phyloP scores from a whole-genome alignment of 2,113 vertebrate species.

The Scortum barcoo region DNA sequence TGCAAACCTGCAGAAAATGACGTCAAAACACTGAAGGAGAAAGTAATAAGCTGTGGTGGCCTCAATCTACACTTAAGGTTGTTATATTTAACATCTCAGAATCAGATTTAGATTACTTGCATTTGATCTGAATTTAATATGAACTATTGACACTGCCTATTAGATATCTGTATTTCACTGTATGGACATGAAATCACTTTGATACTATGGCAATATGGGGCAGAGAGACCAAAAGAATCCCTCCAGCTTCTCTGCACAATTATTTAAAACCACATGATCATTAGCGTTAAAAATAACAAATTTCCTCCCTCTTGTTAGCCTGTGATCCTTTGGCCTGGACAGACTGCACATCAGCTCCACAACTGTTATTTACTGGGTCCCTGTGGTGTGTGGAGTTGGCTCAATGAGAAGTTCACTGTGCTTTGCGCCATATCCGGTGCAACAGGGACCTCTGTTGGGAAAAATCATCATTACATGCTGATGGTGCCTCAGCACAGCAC shows the following conservation, averaged over 20 bases:
- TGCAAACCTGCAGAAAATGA: constrained; percentile 1
- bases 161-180: neutral
- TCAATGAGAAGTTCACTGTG: neutral
- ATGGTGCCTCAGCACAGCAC: neutral
- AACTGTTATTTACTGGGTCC: constrained; percentile 2
- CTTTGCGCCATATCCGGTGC: constrained; percentile 4
- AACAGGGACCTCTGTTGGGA: constrained; percentile 78
- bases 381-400: constrained; percentile 3
- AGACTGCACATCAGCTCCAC: neutral
- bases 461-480: constrained; percentile 28
- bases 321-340: neutral
- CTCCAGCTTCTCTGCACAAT: neutral
- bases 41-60: constrained; percentile 6
- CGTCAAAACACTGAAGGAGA: constrained; percentile 2
- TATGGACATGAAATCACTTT: neutral
- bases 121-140: neutral
- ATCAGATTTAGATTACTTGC: constrained; percentile 4
- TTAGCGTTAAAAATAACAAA: neutral
- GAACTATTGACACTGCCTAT: neutral
- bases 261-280: neutral
- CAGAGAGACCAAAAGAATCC: neutral
- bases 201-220: neutral
- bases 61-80: constrained; percentile 5
- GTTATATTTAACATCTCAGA: constrained; percentile 15
- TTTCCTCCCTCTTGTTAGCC: neutral